Evolutionary conservation across 2,113 vertebrate genomes (phyloP).

Genomic region (Lagopus leucura): DNA sequence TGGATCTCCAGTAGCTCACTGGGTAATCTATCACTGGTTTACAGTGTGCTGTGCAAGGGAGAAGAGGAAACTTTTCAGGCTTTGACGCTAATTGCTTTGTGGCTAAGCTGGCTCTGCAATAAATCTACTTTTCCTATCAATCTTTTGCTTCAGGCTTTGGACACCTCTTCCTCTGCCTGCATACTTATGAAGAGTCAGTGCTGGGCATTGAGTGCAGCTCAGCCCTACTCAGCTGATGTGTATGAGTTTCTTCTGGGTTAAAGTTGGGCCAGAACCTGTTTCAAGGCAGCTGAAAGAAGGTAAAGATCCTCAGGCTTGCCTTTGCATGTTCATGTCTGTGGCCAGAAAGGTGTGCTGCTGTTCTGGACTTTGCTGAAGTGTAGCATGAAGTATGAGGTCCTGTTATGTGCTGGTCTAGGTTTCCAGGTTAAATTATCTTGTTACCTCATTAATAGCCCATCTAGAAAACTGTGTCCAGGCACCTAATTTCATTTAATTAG

Average conservation of each 20-base stretch:
- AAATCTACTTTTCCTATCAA: neutral
- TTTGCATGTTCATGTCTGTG: neutral
- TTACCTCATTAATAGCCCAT: constrained; percentile 25
- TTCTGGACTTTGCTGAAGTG: neutral
- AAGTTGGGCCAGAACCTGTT: constrained; percentile 11
- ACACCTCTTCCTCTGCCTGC: neutral
- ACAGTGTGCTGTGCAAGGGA: neutral
- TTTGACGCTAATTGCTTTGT: neutral
- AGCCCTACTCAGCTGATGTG: neutral
- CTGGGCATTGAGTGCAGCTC: neutral
- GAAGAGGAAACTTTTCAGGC: neutral
- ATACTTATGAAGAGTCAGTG: neutral
- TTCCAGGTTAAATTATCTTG: constrained; percentile 15
- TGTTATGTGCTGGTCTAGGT: neutral
- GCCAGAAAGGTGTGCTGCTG: neutral
- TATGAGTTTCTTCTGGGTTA: neutral
- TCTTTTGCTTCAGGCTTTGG: constrained; percentile 17
- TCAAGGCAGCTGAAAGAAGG: constrained; percentile 31
- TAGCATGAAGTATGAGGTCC: neutral
- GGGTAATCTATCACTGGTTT: neutral
- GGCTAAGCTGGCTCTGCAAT: neutral
- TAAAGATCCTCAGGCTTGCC: constrained; percentile 1
- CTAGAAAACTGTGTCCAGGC: constrained; percentile 24
- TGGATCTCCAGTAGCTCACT: constrained; percentile 7
- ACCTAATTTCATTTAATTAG: neutral